These are phyloP conservation scores for Agonopterix subpropinquella DNA, from an alignment of 2,888 invertebrate genomes.

Conservation along the genomic window DNA sequence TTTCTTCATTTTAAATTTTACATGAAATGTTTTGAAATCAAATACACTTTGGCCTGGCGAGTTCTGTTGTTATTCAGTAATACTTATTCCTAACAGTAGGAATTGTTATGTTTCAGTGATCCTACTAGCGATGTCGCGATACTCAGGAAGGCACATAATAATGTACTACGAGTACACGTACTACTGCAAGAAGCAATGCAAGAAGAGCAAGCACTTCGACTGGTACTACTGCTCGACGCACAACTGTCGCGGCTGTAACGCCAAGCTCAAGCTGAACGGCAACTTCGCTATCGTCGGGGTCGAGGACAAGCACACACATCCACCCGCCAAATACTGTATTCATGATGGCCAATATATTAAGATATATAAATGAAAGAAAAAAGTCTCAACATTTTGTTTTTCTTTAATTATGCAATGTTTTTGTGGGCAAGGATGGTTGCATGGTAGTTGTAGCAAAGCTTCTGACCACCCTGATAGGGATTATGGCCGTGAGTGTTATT, in stretches of 20 bases:
- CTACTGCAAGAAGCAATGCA: constrained; percentile 55
- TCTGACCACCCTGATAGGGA: too few species aligned
- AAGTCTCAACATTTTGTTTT: too few species aligned
- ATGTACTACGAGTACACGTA: constrained; percentile 58
- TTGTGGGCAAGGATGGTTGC: too few species aligned
- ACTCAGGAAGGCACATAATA: constrained; percentile 50
- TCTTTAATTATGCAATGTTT: too few species aligned
- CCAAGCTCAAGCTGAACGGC: constrained; percentile 38
- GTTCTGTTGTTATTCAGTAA: too few species aligned
- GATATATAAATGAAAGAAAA: constrained; percentile 22
- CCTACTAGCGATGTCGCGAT: constrained; percentile 50
- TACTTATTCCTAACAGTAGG: too few species aligned
- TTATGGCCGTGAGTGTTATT: too few species aligned
- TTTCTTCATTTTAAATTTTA: too few species aligned
- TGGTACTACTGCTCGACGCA: constrained; percentile 35
- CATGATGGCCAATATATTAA: constrained; percentile 49
- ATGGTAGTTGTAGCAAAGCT: too few species aligned
- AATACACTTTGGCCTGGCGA: too few species aligned
- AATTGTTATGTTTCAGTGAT: constrained; percentile 40
- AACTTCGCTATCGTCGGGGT: constrained; percentile 40
- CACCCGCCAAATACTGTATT: constrained; percentile 49
- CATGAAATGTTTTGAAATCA: too few species aligned
- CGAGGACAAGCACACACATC: constrained; percentile 46
- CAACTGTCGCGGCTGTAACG: constrained; percentile 29
- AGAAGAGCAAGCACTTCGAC: constrained; percentile 43